phyloP scores from a whole-genome alignment of 2,797 vertebrate species.

The Iguana delicatissima region DNA sequence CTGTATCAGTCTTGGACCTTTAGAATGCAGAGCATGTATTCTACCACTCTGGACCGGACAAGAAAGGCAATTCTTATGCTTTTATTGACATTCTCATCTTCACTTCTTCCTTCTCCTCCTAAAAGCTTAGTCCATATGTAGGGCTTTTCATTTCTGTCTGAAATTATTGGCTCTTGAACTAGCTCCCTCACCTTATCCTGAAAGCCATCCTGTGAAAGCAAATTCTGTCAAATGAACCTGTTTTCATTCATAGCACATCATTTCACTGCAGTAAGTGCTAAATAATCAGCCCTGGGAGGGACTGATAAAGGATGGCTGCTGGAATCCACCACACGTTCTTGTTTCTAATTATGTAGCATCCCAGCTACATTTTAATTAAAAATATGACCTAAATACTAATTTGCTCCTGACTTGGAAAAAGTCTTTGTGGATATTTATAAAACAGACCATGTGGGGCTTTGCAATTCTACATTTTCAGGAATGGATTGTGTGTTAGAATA shows the following conservation, averaged over 20 bases:
- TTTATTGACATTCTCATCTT: not conserved
- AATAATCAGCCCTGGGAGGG: conserved; percentile 23
- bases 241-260: conserved; percentile 25
- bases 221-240: conserved; percentile 29
- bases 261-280: conserved; percentile 34
- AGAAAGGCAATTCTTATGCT: not conserved
- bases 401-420: not conserved
- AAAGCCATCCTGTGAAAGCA: conserved; percentile 22
- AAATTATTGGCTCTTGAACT: conserved; percentile 16
- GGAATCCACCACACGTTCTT: conserved; percentile 16
- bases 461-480: conserved; percentile 13
- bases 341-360: conserved; percentile 34
- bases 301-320: conserved; percentile 27
- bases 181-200: not conserved
- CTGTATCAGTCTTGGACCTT: not conserved
- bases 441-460: not conserved
- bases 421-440: conserved; percentile 5
- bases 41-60: not conserved
- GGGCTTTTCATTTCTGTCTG: conserved; percentile 6
- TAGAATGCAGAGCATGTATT: not conserved
- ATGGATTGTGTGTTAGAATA: not conserved
- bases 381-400: conserved; percentile 37
- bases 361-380: conserved; percentile 37
- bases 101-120: too few species aligned
- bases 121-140: not conserved